Conservation (phyloP, 2,888 invertebrate genomes). For the Hololepta plana region DNA sequence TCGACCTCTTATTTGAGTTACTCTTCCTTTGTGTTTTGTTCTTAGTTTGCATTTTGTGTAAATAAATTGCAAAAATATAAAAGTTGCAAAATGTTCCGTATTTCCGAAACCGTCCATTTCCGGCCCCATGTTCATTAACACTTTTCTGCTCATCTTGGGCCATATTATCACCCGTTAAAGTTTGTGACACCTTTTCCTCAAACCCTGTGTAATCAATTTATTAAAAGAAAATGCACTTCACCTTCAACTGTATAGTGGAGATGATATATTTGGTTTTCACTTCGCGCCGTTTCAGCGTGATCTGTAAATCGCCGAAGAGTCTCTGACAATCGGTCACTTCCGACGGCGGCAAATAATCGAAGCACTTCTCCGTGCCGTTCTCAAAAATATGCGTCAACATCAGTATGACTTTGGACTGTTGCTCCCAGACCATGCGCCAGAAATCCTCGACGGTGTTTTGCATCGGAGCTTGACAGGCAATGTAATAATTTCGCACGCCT, state of each 20-base stretch:
- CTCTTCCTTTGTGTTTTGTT: too few species aligned
- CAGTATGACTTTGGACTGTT: slow-evolving; percentile 70
- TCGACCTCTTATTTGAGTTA: too few species aligned
- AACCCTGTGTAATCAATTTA: too few species aligned
- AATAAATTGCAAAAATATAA: too few species aligned
- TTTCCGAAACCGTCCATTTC: too few species aligned
- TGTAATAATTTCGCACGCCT: slow-evolving; percentile 67
- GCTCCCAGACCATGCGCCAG: slow-evolving; percentile 95
- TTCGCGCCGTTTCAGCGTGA: slow-evolving; percentile 74
- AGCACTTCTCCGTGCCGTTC: slow-evolving; percentile 78
- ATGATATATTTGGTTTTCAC: slow-evolving; percentile 82
- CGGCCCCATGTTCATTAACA: too few species aligned
- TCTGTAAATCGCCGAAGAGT: slow-evolving; percentile 73
- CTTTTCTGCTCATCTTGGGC: too few species aligned
- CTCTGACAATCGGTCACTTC: slow-evolving; percentile 80
- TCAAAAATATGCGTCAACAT: slow-evolving; percentile 84
- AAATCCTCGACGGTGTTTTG: slow-evolving; percentile 73
- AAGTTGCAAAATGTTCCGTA: too few species aligned
- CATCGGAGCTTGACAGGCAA: slow-evolving; percentile 82
- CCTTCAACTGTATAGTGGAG: slow-evolving; percentile 66
- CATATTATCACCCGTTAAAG: too few species aligned
- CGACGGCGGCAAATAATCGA: slow-evolving; percentile 80
- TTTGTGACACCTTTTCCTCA: too few species aligned
- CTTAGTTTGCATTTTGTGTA: too few species aligned
- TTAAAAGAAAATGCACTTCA: too few species aligned